Evolutionary conservation across 2,888 invertebrate species (phyloP), one percentile per base, ranked within the genome.

Genomic region (Xestia rhomboidea): DNA sequence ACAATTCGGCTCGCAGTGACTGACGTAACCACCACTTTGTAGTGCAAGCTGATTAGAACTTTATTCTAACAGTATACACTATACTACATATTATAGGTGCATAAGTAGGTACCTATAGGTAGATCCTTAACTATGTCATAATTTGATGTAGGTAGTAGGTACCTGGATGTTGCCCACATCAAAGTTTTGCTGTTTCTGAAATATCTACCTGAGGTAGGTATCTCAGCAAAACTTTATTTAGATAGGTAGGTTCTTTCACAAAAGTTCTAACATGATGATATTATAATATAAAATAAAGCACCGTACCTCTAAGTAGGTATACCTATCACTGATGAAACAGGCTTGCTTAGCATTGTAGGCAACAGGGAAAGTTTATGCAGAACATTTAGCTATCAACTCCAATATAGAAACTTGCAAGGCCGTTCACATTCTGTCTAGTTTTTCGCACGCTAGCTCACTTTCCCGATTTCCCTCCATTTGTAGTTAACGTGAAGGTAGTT

Each of bases 391-490:
- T 90, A 87, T 87, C 86, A 89, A 86, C 88, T 89, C 84, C 76
- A 66, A 73, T 88, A 89, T 86, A 94, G 94, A 93, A 94, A 94
- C 93, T 89, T 85, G 90, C 90, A 92, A 93, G 94, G 93, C 91
- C 93, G 91, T 94, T 95, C 92, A 92, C 94, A 92, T 92, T 90
- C 89, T 89, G 88, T 90, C 91, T 90, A 90, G 93, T 93, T 94
- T 95, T 96, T 95, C 95, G 89, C 95, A 95, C 94, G 94, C 91
- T 89, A 90, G 92, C 91, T 93, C 93, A 93, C 95, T 95, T 95
- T 94, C 94, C 91, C 92, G 93, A 91, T 95, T 95, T 95, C 95
- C 93, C 94, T 93, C 94, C 93, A 93, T 94, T 93, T 93, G 90
- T 92, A 91, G 91, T 81, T 82, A 77, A 82, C 85, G 86, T 69